A percentile compares a stretch with the other conserved stretches of the same genome.
Evolutionary conservation across 2,113 vertebrate genomes (phyloP).

Genomic region (Procavia capensis): DNA sequence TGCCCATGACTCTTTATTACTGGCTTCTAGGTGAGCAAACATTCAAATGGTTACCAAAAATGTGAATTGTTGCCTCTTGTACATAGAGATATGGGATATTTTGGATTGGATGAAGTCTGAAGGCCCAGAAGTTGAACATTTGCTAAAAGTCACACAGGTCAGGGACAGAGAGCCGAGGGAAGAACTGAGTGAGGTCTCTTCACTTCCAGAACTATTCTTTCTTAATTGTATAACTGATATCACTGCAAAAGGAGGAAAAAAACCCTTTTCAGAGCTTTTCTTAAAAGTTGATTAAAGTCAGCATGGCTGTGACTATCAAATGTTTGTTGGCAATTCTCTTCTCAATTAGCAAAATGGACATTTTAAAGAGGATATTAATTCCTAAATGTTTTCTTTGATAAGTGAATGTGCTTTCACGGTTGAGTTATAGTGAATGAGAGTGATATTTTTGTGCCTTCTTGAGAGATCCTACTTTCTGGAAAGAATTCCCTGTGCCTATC

Average conservation of each 20-base stretch:
- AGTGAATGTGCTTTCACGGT: not conserved
- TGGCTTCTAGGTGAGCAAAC: not conserved
- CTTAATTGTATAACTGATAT: not conserved
- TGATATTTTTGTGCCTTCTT: not conserved
- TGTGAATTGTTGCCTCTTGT: not conserved
- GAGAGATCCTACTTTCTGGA: not conserved
- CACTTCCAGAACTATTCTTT: not conserved
- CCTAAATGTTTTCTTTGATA: constrained; percentile 37
- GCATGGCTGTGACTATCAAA: not conserved
- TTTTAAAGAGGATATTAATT: constrained; percentile 48
- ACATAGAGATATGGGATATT: not conserved
- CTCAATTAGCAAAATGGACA: constrained; percentile 35
- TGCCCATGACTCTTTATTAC: not conserved
- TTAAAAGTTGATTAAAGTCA: constrained; percentile 38
- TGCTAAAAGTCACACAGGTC: not conserved
- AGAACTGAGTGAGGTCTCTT: not conserved
- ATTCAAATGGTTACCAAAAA: not conserved
- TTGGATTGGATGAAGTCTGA: not conserved
- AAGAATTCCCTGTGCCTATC: not conserved
- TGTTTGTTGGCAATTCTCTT: constrained; percentile 16
- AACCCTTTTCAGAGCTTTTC: not conserved
- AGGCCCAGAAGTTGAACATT: not conserved
- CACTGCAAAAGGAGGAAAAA: not conserved
- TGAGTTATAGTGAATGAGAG: not conserved
- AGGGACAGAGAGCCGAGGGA: not conserved